Evolutionary conservation across 1,140 invertebrate species (phyloP), one percentile per base, ranked within the genome.

Genomic region (Pogonus chalceus): DNA sequence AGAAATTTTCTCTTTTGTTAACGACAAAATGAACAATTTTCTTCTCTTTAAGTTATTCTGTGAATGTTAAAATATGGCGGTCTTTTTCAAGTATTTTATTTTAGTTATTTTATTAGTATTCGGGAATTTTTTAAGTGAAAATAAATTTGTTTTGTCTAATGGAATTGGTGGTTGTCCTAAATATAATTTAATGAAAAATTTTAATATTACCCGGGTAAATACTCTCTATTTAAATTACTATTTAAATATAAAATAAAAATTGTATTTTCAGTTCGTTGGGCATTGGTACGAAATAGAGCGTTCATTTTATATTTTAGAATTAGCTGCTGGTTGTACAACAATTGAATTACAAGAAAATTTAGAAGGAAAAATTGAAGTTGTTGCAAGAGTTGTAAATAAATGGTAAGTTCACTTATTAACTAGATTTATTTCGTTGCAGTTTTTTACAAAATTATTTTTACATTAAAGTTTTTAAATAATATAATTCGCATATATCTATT

Each of bases 241-340:
- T 37, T 21, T 21, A 31, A 9, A 21, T 16, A 20, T 51, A 20
- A 23, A 1, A 53, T 39, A 43, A 26, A 18, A 49, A 47, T 48
- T 54, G 60, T 57, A 49, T 60, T 69, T 69, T 43, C 61, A 85
- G 83, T 81, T 85, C 65, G 66, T 76, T 53, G 83, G 83, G 20
- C 75, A 77, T 48, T 85, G 83, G 83, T 84, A 77, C 63, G 83
- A 85, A 70, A 76, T 85, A 21, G 83, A 85, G 63, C 70, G 82
- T 47, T 82, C 82, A 0, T 85, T 85, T 66, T 83, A 84, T 60
- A 62, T 85, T 35, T 76, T 82, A 56, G 82, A 85, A 69, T 69
- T 85, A n/a, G 66, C 78, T 2, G 71, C 78, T 9, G 81, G 78
- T 56, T 85, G 83, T 64, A 82, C 80, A 0, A 74, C 76, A 49